Conservation (phyloP, 2,888 invertebrate genomes). For the Amphipyra berbera region DNA sequence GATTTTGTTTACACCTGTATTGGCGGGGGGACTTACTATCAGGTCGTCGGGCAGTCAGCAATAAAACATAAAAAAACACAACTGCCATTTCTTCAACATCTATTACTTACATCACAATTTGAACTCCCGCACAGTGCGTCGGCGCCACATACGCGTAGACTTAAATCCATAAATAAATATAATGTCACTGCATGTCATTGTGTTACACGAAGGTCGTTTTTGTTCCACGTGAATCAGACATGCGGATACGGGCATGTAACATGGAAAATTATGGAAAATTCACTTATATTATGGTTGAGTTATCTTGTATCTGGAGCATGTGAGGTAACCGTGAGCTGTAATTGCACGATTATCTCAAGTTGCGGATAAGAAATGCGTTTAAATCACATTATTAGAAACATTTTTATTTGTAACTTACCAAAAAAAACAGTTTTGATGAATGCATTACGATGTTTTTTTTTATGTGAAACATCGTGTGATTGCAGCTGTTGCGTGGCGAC, state of each 20-base stretch:
- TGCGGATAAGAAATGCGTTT: too few relatives aligned
- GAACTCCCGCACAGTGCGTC: slow-evolving; percentile 19
- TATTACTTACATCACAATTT: not conserved
- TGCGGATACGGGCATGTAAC: slow-evolving; percentile 46
- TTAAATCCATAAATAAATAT: slow-evolving; percentile 42
- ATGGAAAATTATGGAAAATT: slow-evolving; percentile 53
- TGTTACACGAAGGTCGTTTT: slow-evolving; percentile 49
- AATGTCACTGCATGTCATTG: slow-evolving; percentile 29
- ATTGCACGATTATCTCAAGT: not conserved
- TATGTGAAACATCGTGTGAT: too few relatives aligned
- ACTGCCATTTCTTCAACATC: too few relatives aligned
- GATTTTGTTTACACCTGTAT: too few relatives aligned
- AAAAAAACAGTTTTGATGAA: too few relatives aligned
- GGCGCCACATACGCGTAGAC: slow-evolving; percentile 15
- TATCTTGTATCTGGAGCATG: slow-evolving; percentile 4
- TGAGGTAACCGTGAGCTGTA: too few relatives aligned
- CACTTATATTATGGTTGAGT: not conserved
- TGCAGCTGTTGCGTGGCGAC: too few relatives aligned
- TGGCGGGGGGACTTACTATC: too few relatives aligned
- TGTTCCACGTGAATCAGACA: slow-evolving; percentile 54
- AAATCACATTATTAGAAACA: not conserved
- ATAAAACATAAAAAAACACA: too few relatives aligned
- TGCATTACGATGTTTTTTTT: too few relatives aligned
- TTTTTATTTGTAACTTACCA: too few relatives aligned
- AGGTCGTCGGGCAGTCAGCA: too few relatives aligned